phyloP scores from a whole-genome alignment of 1,140 invertebrate species.

The Zophobas morio region DNA sequence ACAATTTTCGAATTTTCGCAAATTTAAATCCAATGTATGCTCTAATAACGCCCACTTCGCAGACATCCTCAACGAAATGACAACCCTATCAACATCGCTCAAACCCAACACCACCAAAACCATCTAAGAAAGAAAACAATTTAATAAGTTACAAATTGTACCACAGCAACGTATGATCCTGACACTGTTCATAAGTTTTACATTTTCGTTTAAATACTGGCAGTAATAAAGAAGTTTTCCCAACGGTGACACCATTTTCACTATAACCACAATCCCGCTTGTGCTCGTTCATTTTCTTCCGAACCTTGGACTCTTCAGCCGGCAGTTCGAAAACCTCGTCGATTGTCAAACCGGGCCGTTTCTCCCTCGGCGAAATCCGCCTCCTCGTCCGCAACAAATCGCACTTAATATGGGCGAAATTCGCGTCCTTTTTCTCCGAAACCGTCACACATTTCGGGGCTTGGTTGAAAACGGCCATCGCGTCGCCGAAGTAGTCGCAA shows the following conservation, averaged over 20 bases:
- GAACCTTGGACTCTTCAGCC: conserved; percentile 45
- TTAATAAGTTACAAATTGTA: conserved; percentile 56
- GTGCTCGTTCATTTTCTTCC: conserved; percentile 51
- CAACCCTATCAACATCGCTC: conserved; percentile 11
- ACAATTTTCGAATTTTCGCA: background rate
- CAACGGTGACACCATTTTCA: conserved; percentile 57
- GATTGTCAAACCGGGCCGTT: conserved; percentile 24
- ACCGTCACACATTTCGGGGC: conserved; percentile 37
- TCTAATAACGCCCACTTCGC: background rate
- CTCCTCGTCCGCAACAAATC: conserved; percentile 58
- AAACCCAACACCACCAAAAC: background rate
- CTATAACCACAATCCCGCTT: conserved; percentile 40
- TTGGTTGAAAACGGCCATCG: conserved; percentile 11
- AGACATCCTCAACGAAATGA: conserved; percentile 50
- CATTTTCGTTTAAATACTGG: conserved; percentile 55
- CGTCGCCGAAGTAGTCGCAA: conserved; percentile 11
- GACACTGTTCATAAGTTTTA: conserved; percentile 50
- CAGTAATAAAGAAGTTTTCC: conserved; percentile 60
- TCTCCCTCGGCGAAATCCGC: conserved; percentile 38
- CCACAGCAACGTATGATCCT: conserved; percentile 58
- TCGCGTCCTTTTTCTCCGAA: conserved; percentile 49
- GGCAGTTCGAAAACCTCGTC: conserved; percentile 60
- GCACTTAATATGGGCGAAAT: conserved; percentile 56
- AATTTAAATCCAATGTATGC: too few species aligned
- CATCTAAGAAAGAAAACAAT: background rate